These are phyloP conservation scores for Tiphia femorata DNA, from an alignment of 2,888 invertebrate species.

Conservation along the genomic window DNA sequence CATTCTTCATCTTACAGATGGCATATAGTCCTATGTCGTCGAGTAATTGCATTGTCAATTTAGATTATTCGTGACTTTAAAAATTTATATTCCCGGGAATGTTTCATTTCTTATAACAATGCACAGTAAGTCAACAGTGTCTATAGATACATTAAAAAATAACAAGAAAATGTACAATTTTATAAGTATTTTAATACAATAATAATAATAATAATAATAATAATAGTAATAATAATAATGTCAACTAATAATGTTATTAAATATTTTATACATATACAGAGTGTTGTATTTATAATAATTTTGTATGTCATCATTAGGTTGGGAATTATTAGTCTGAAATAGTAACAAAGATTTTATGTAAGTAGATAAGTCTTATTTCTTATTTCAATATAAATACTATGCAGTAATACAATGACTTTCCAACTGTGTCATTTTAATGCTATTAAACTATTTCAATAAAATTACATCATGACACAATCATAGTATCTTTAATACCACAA, in stretches of 20 bases:
- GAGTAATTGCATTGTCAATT: too few species aligned
- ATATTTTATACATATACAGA: constrained; percentile 62
- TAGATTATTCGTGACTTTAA: too few species aligned
- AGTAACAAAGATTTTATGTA: constrained; percentile 61
- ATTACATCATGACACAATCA: not conserved
- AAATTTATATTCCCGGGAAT: too few species aligned
- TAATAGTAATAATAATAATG: constrained; percentile 46
- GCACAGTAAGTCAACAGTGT: too few species aligned
- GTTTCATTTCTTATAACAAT: too few species aligned
- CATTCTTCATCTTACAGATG: too few species aligned
- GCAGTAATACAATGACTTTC: not conserved
- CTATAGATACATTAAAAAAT: constrained; percentile 11
- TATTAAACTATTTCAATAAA: not conserved
- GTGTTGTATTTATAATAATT: constrained; percentile 53
- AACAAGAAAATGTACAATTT: constrained; percentile 38
- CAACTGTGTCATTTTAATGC: constrained; percentile 3
- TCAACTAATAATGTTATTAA: constrained; percentile 61
- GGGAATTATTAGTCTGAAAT: constrained; percentile 51
- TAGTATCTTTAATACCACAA: not conserved
- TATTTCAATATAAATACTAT: constrained; percentile 14
- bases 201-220: constrained; percentile 24
- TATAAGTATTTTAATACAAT: constrained; percentile 38
- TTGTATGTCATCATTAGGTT: constrained; percentile 50
- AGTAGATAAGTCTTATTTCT: constrained; percentile 44
- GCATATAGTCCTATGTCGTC: too few species aligned